Base-by-base conservation (phyloP, 2,888 invertebrate genomes). In the Lissocephala sabroskyi region DNA sequence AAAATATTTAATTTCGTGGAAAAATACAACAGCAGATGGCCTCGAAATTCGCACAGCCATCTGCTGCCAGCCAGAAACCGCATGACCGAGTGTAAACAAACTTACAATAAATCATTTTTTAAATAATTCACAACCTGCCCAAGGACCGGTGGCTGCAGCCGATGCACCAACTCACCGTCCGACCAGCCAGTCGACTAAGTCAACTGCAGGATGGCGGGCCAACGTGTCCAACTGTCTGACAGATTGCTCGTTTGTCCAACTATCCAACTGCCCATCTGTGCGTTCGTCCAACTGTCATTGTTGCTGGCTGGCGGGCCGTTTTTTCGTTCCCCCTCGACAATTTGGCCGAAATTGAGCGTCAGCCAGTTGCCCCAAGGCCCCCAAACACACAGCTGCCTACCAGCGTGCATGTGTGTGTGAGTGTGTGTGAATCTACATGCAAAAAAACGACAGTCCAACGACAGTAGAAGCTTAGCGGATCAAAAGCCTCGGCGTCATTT, bases 81-180 rank as follows among this genome's bases (percentile, higher is more conserved):
- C 68, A 71, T 60, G 53, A 56, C 62, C 62, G 67, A 70, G 59
- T 66, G 71, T 70, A 70, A 71, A 65, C 68, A 68, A 58, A 59
- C 73, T 68, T 73, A 68, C 61, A 62, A 68, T 68, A 68, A 68
- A 68, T 70, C 73, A 73, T 61, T 68, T 68, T 23, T 73, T 68
- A 57, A 70, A 70, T 73, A 61, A 73, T 70, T 70, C 61, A 68
- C 58, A 71, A 68, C 62, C 57, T 57, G 62, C 43, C 55, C 50
- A 51, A 54, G 36, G 41, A 44, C 36, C 35, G 30, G 23, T 7
- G 7, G 23, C 3, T 23, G 23, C 3, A 23, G 23, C 23, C 7
- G 23, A 3, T 23, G 7, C 3, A 23, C 7, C 23, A 30, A 30
- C 3, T 30, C 30, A 30, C 3, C 10, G 30, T 30, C n/a, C 23